phyloP scores from a whole-genome alignment of 2,888 invertebrate species.

The Polydrusus tereticollis region DNA sequence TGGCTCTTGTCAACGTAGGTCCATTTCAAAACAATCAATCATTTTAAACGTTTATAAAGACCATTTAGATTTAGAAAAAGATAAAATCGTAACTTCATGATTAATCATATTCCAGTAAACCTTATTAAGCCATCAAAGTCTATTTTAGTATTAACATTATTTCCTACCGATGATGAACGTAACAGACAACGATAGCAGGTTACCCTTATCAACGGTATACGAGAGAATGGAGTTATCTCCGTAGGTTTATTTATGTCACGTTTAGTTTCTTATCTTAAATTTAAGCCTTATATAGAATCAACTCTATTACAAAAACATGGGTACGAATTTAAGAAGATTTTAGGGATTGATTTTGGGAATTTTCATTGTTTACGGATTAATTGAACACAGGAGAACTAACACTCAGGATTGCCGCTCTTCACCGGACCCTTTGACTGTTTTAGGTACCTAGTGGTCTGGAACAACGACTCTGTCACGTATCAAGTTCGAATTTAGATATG shows the following conservation, averaged over 20 bases:
- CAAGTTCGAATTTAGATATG: too few species aligned
- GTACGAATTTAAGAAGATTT: not conserved
- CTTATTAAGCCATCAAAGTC: not conserved
- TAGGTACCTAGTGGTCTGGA: too few species aligned
- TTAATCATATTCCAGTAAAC: not conserved
- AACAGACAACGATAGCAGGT: not conserved
- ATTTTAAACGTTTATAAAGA: not conserved
- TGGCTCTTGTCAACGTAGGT: too few species aligned
- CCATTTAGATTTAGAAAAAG: not conserved
- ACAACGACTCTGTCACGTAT: too few species aligned
- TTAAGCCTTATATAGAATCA: not conserved
- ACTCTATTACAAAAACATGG: not conserved
- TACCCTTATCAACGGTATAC: not conserved
- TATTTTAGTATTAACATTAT: not conserved
- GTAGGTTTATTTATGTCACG: conserved; percentile 2
- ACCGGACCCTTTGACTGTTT: too few species aligned
- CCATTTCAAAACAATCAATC: too few species aligned
- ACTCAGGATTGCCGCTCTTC: not conserved
- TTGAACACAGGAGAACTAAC: not conserved
- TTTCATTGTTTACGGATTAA: not conserved
- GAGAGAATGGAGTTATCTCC: not conserved
- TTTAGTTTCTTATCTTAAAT: conserved; percentile 10
- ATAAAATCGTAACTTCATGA: not conserved
- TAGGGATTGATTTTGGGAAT: not conserved
- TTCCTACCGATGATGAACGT: not conserved